Evolutionary conservation across 2,797 vertebrate species (phyloP), one percentile per base, ranked within the genome.

Genomic region (Halcyon leucocephala): DNA sequence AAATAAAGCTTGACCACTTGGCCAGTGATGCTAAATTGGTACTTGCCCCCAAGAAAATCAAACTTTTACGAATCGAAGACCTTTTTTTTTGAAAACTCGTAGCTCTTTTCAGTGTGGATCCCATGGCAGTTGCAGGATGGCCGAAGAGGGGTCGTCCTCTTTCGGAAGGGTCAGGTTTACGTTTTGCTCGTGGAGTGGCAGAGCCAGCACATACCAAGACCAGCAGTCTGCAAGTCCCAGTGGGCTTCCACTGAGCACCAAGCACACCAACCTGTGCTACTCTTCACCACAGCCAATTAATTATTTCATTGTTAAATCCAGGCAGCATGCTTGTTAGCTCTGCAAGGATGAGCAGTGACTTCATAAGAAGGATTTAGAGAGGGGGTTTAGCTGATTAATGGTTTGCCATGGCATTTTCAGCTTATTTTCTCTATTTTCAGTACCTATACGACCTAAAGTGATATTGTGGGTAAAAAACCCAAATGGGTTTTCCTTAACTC

Each of bases 341-440:
- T 28, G 25, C 37, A 17, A 46, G 46, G 78, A 42, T 70, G 67
- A 96, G 60, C 73, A 70, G 61, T 66, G 65, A 42, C 58, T 69
- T 74, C 35, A 28, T 71, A 81, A 90, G 92, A 94, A 92, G 49
- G 39, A 61, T 93, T 96, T 92, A 90, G 92, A 95, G 85, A 86
- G 80, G 3, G 0, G 7, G 69, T 86, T 91, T 55, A 83, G 46
- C 65, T 82, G 83, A 92, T 92, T 77, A 58, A 46, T 70, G 80
- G 52, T 91, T 97, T 87, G 69, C 82, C 54, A 26, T 82, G 91
- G 73, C 52, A 86, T 96, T 97, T 97, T 91, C 78, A 94, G 91
- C 60, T 97, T 92, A 93, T 95, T 96, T 97, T 96, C 81, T 92
- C 71, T 97, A 81, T 91, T 97, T 97, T 95, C 87, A 90, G 91